Evolutionary conservation across 2,797 vertebrate genomes (phyloP), one percentile per base, ranked within the genome.

Genomic region (Tenualosa thibaudeaui): DNA sequence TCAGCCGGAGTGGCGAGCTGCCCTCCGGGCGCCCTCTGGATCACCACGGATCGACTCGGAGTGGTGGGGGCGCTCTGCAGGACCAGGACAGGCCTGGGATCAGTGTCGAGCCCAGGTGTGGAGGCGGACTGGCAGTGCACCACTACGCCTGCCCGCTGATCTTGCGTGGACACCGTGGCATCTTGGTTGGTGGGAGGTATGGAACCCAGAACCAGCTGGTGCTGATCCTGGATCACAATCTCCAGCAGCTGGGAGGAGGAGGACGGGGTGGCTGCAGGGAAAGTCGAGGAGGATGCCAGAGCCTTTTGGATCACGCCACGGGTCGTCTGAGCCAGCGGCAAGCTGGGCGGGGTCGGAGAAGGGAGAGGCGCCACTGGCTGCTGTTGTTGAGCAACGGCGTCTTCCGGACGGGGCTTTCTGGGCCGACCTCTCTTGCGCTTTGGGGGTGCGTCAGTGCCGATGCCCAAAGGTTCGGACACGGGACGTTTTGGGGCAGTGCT

Each of bases 391-490:
- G 81, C n/a, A 3, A 19, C 40, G 7, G 60, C 2, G n/a, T 95
- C 95, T 13, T 96, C 95, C 0, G 94, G 93, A 0, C 88, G 90
- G 54, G 91, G 92, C 92, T 97, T 97, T 58, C 96, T 93, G 0
- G 97, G 97, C 10, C 97, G 90, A 0, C 97, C 97, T 0, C 96
- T 91, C 88, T 96, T 95, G 40, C 96, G 92, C 87, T 96, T 98
- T 0, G 92, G 92, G 0, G 89, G 90, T 0, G 89, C 46, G 0
- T 87, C 85, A 0, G 19, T 26, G 0, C 81, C 22, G 1, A 84
- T 43, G 0, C 85, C 84, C 15, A 84, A 86, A 2, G 68, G 86
- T 53, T 95, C 95, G 37, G 90, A 87, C 40, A 19, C 37, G 2
- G 89, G 88, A 2, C 94, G 91, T 86, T 95, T 93, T 82, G 81